Evolutionary conservation across 2,888 invertebrate species (phyloP).

Genomic region (Zygogramma bicolorata): DNA sequence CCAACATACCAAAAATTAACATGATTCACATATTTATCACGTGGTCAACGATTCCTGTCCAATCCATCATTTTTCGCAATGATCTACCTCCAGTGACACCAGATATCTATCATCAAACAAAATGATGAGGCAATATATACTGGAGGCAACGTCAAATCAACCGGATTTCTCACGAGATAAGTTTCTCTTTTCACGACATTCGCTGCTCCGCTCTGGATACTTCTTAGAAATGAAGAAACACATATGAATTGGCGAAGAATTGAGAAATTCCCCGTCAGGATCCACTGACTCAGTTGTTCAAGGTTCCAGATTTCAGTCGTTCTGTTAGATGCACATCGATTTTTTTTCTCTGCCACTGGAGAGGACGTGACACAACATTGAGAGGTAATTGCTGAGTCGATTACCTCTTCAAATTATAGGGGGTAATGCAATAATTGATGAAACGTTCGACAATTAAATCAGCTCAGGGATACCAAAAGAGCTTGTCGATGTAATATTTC

Average conservation of each 20-base stretch:
- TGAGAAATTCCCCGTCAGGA: not conserved
- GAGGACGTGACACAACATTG: not conserved
- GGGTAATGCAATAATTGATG: too few species aligned
- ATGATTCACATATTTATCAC: too few species aligned
- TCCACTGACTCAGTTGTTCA: not conserved
- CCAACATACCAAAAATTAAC: too few species aligned
- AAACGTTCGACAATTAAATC: too few species aligned
- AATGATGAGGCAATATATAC: not conserved
- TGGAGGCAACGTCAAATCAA: not conserved
- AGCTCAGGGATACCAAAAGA: too few species aligned
- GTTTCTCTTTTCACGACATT: conserved; percentile 20
- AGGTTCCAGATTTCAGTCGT: not conserved
- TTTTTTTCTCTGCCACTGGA: not conserved
- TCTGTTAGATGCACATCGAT: not conserved
- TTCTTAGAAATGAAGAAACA: not conserved
- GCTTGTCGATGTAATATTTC: too few species aligned
- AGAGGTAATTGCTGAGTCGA: not conserved
- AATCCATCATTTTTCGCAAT: too few species aligned
- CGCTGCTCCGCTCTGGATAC: conserved; percentile 19
- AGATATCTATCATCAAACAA: not conserved
- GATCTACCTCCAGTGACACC: not conserved
- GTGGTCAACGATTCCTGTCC: too few species aligned
- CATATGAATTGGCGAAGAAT: not conserved
- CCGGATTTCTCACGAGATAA: not conserved
- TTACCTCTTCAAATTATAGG: not conserved